Evolutionary conservation across 23 tunicate genomes (phyloP).

Genomic region (Oikopleura albicans): DNA sequence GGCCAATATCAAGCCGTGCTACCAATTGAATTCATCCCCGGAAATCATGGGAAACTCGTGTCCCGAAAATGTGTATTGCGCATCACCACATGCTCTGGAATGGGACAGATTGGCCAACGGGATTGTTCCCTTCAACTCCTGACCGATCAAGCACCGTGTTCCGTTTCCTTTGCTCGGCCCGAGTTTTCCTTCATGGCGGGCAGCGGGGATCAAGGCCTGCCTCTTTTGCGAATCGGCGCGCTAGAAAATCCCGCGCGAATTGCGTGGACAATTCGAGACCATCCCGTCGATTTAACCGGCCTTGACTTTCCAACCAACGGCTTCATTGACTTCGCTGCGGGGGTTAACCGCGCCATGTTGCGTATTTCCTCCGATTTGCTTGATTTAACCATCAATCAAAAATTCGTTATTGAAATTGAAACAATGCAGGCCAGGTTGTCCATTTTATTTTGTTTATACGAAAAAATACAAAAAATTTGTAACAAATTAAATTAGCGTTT

Average conservation of each 20-base stretch:
- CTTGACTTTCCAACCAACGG: not conserved
- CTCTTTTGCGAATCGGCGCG: not conserved
- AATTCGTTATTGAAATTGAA: not conserved
- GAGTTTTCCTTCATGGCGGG: constrained; percentile 4
- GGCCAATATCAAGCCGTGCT: not conserved
- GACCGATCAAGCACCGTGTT: constrained; percentile 15
- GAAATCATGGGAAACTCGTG: constrained; percentile 9
- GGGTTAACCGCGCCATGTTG: not conserved
- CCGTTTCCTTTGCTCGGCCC: constrained; percentile 12
- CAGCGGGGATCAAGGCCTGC: not conserved
- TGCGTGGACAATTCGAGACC: not conserved
- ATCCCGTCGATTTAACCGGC: not conserved
- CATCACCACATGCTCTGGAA: not conserved
- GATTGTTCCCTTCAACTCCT: not conserved
- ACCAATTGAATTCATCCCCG: not conserved
- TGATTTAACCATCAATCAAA: not conserved
- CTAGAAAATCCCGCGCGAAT: not conserved
- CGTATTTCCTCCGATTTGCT: not conserved
- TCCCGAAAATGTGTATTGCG: not conserved
- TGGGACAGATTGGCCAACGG: not conserved
- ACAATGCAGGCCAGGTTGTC: too few relatives aligned
- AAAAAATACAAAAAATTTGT: too few relatives aligned
- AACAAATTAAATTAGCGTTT: too few relatives aligned
- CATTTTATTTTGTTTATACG: too few relatives aligned
- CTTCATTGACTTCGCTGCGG: not conserved